Base-by-base conservation (phyloP, 2,888 invertebrate species). In the Drosophila limbata region DNA sequence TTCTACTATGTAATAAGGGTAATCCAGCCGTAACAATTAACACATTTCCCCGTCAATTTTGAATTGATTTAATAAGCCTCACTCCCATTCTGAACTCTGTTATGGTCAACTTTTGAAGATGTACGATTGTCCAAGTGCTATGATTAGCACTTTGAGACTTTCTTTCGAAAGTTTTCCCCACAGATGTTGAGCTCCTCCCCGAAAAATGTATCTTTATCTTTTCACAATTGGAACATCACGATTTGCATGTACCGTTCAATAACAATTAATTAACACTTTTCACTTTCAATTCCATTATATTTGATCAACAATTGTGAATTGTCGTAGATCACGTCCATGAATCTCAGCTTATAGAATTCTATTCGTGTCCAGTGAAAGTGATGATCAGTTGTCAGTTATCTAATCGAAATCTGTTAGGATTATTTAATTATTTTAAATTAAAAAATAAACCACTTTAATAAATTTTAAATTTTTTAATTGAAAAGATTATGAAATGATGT, bases 231-330 rank as follows among this genome's bases (percentile, higher is more conserved):
- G 61, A 55, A 21, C 19, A 84, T 84, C 91, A 90, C 91, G 91
- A 84, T 73, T 39, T 64, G 37, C 48, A 64, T 19, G 28, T 51
- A 56, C 50, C 51, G 35, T 56, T 61, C 71, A 63, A 76, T 71
- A 70, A 67, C 70, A 65, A 72, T 65, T 73, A 73, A 87, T 91
- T 90, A 79, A 82, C 90, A 91, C 90, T 89, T 90, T 90, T 91
- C 91, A 90, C 90, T 91, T 90, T 90, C 84, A 77, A 83, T 88
- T 75, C 21, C 33, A 31, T 28, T 64, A 45, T 39, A 57, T 52
- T 61, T 8, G 25, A 25, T 8, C 40, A 52, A 45, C 65, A 64
- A 74, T 55, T 55, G 56, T 62, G 60, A 61, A 73, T 80, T 73
- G 69, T 74, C 74, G 79, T 77, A 78, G 75, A 80, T 82, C 77